Base-by-base conservation (phyloP, 2,888 invertebrate species). In the Parascotia fuliginaria region DNA sequence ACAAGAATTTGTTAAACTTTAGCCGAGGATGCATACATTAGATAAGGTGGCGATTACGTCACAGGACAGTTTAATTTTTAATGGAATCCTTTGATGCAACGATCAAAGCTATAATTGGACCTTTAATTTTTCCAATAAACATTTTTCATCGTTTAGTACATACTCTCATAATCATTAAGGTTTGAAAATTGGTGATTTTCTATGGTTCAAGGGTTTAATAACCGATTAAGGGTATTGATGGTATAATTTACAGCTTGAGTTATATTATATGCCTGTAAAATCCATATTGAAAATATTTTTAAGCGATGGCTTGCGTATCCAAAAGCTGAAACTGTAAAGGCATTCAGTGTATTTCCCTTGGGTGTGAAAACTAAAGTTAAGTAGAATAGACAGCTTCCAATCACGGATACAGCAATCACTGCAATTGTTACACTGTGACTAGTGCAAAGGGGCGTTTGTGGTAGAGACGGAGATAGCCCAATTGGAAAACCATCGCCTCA, bases 21-120 rank as follows among this genome's bases (percentile, higher is more conserved):
- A 34, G 16, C 27, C 33, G 29, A 36, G 19, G 11, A 31, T 28
- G 28, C 31, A 49, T 47, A 29, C 22, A 42, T 44, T 41, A 45
- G 29, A 46, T 48, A 34, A 43, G 36, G 41, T 32, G 36, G 41
- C 48, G 45, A 45, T 48, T 61, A 46, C 41, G 46, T 42, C 37
- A 46, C 42, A 41, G 43, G 36, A 45, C 52, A 44, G 41, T 28
- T 49, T 31, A 43, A 38, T 49, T 52, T 56, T 55, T 43, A 51
- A 65, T 61, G 52, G 45, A 60, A 65, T 44, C 44, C 43, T 65
- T 59, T 45, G 47, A 52, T 11, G 28, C 27, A 37, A 22, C 7
- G 37, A 32, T 31, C 31, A 22, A 42, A 42, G 43, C 36, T 29
- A 45, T 31, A 42, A 42, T 46, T 37, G 22, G 42, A 61, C 41